Conservation (phyloP, 2,888 invertebrate species). For the Chromoteleia sp. region DNA sequence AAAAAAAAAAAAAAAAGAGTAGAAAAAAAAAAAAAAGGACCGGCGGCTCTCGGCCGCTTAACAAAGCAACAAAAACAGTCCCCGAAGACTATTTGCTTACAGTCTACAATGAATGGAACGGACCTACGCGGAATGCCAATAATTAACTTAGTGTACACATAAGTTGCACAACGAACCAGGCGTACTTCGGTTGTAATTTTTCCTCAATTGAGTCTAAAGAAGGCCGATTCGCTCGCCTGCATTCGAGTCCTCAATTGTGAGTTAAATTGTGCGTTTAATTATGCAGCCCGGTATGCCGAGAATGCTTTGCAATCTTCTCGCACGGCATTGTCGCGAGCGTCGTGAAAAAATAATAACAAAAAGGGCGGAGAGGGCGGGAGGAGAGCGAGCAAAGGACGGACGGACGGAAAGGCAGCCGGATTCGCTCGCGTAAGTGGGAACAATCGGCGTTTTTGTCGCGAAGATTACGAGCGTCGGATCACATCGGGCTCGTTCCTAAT, state of each 20-base stretch:
- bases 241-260: slow-evolving; percentile 67
- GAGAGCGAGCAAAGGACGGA: background rate
- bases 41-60: too few species aligned
- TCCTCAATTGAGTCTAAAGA: slow-evolving; percentile 69
- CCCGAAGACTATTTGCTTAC: slow-evolving; percentile 48
- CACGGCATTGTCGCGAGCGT: slow-evolving; percentile 49
- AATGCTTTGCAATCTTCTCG: slow-evolving; percentile 58
- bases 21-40: too few species aligned
- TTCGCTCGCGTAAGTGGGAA: too few species aligned
- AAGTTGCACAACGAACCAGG: slow-evolving; percentile 64
- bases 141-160: slow-evolving; percentile 69
- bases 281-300: slow-evolving; percentile 63
- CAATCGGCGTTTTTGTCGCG: slow-evolving; percentile 15
- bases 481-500: slow-evolving; percentile 35
- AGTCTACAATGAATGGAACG: slow-evolving; percentile 58
- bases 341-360: slow-evolving; percentile 35
- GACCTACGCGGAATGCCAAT: slow-evolving; percentile 60
- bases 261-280: slow-evolving; percentile 71
- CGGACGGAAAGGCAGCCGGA: too few species aligned
- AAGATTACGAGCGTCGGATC: too few species aligned
- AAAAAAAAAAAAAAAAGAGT: too few species aligned
- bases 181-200: slow-evolving; percentile 57
- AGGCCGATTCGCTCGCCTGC: slow-evolving; percentile 68
- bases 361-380: background rate
- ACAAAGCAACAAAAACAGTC: slow-evolving; percentile 37